Conservation (phyloP, 2,888 invertebrate species). For the Trichogramma dendrolimi region DNA sequence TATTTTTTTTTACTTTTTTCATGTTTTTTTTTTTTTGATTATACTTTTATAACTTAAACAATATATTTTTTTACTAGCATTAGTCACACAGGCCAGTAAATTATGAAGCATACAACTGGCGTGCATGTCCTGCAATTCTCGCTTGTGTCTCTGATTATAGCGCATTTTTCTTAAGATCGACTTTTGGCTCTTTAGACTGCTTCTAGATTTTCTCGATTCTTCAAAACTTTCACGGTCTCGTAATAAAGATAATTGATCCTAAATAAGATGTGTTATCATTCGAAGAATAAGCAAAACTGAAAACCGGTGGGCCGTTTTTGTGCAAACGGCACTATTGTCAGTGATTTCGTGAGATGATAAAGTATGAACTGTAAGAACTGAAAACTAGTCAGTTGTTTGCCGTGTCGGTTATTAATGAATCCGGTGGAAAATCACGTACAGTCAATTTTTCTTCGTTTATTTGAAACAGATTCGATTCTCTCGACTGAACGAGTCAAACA, state of each 20-base stretch:
- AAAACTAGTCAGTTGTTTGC: constrained; percentile 22
- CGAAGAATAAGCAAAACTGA: constrained; percentile 13
- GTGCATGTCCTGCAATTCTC: constrained; percentile 34
- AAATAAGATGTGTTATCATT: neutral
- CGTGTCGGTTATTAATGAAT: constrained; percentile 26
- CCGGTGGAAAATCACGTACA: constrained; percentile 26
- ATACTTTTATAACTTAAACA: constrained; percentile 20
- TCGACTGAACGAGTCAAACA: constrained; percentile 27
- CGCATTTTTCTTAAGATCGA: constrained; percentile 21
- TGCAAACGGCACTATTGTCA: constrained; percentile 23
- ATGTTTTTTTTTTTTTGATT: constrained; percentile 28
- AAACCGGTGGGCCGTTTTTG: constrained; percentile 20
- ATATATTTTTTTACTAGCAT: constrained; percentile 31
- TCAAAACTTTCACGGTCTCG: constrained; percentile 28
- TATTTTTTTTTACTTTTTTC: constrained; percentile 26
- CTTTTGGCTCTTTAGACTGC: constrained; percentile 29
- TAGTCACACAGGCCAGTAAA: constrained; percentile 42
- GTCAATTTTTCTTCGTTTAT: constrained; percentile 27
- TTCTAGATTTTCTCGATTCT: constrained; percentile 29
- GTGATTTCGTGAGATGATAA: constrained; percentile 13
- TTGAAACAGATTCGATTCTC: too few species aligned
- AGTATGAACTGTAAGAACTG: constrained; percentile 22
- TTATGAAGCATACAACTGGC: constrained; percentile 39
- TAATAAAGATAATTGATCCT: constrained; percentile 8
- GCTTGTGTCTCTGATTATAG: constrained; percentile 11